A percentile compares a stretch with the other conserved stretches of the same genome.
These are phyloP conservation scores for Danio aesculapii DNA, from an alignment of 2,797 vertebrate genomes.

Conservation along the genomic window DNA sequence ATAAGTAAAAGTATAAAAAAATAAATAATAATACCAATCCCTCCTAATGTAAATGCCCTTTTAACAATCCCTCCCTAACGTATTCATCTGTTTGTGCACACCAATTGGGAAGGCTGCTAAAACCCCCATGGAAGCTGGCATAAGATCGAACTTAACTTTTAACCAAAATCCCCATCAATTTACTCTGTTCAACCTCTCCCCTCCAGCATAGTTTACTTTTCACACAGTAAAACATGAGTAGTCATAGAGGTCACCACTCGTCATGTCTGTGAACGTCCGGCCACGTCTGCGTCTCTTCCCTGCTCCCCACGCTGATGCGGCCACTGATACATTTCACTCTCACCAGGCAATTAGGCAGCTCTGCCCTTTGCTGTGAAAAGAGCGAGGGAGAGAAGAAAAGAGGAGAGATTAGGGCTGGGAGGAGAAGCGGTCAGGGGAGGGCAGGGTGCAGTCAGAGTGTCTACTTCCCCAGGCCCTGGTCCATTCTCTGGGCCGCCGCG, in stretches of 20 bases:
- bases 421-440: conserved; percentile 68
- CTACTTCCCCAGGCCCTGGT: conserved; percentile 86
- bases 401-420: conserved; percentile 73
- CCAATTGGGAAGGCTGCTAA: no score
- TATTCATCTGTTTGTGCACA: no score
- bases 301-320: conserved; percentile 58
- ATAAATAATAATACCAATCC: no score
- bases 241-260: background rate
- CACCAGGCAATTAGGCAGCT: conserved; percentile 73
- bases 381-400: conserved; percentile 72
- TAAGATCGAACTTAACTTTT: background rate
- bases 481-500: conserved; percentile 81
- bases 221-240: background rate
- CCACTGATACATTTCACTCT: conserved; percentile 71
- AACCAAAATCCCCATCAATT: background rate
- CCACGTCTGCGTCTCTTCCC: conserved; percentile 46
- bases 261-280: conserved; percentile 33
- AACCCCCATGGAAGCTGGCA: no score
- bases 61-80: no score
- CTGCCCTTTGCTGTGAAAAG: conserved; percentile 82
- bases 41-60: no score
- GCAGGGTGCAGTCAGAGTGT: conserved; percentile 85
- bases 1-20: no score
- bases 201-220: background rate
- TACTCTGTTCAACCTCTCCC: no score